Percentiles rank a stretch among this genome's conserved stretches.
Conservation (phyloP, 2,888 invertebrate genomes). For the Omphaloscelis lunosa region DNA sequence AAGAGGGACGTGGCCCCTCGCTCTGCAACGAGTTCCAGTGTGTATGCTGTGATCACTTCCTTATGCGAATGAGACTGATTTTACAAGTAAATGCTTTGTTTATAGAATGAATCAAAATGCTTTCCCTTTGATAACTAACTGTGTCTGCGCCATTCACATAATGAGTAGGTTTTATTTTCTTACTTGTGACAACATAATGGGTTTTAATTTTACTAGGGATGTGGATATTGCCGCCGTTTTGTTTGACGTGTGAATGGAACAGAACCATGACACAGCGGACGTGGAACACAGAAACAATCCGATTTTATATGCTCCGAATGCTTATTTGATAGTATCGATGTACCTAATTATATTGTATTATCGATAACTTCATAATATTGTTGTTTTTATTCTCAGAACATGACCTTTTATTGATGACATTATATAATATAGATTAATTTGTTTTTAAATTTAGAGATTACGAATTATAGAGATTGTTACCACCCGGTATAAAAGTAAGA, state of each 20-base stretch:
- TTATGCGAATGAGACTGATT: constrained; percentile 91
- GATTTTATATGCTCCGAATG: constrained; percentile 81
- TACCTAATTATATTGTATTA: constrained; percentile 82
- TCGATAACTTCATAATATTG: constrained; percentile 76
- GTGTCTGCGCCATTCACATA: constrained; percentile 66
- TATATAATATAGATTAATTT: constrained; percentile 86
- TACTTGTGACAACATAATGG: constrained; percentile 29
- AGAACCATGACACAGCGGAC: constrained; percentile 47
- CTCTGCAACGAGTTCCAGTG: constrained; percentile 89
- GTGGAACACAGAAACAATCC: constrained; percentile 67
- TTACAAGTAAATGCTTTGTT: constrained; percentile 88
- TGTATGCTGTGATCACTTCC: constrained; percentile 90
- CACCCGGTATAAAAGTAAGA: constrained; percentile 85
- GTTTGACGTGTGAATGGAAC: constrained; percentile 52
- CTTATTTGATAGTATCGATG: constrained; percentile 78
- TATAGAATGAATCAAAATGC: constrained; percentile 82
- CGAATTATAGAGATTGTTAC: constrained; percentile 89
- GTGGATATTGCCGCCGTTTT: constrained; percentile 8
- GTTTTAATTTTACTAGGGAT: constrained; percentile 17
- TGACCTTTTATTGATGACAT: constrained; percentile 88
- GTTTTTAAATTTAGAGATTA: constrained; percentile 88
- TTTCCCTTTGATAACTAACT: constrained; percentile 73
- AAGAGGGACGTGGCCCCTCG: constrained; percentile 86
- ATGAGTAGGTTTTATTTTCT: constrained; percentile 30
- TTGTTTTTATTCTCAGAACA: constrained; percentile 83